Evolutionary conservation across 2,113 vertebrate species (phyloP), one percentile per base, ranked within the genome.

Genomic region (Galbula dea): DNA sequence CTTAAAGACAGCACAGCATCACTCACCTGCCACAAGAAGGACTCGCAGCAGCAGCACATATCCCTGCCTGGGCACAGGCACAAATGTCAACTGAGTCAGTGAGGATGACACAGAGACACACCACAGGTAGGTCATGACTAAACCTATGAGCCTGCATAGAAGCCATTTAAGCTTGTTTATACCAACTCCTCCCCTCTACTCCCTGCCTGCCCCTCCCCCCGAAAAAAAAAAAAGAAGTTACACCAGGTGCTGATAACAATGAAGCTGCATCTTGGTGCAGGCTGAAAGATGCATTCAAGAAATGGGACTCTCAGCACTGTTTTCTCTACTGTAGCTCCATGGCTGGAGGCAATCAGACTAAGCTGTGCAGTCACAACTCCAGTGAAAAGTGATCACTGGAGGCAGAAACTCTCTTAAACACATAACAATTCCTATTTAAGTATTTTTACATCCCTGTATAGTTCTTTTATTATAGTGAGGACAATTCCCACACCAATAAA

Each of bases 11-110:
- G 71, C 46, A 20, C 0, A 36, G 36, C 7, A 55, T 74, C 0
- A 18, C 57, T 27, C 37, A 4, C 9, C 46, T 10, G 15, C 24
- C 26, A 3, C 0, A 1, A 43, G 83, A 22, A 49, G 61, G 54
- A 9, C 52, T 4, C 0, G 3, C 45, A 7, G 65, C 29, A 41
- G 69, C 59, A 51, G 46, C 1, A 0, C 16, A 21, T 29, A 23
- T 11, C 32, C 46, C 4, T 26, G 4, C n/a, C 46, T 8, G 2
- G 11, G 11, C 37, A 37, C 0, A 0, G 1, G 0, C 48, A 27
- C 32, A 43, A 68, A n/a, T 2, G 3, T 8, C 0, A 1, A 4
- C 13, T 2, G 20, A 5, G 3, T 2, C 75, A 20, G 9, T 4
- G 12, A 57, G 36, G 18, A n/a, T 23, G 55, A 37, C 55, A 39